Base-by-base conservation (phyloP, 2,113 vertebrate species). In the Pimephales promelas region DNA sequence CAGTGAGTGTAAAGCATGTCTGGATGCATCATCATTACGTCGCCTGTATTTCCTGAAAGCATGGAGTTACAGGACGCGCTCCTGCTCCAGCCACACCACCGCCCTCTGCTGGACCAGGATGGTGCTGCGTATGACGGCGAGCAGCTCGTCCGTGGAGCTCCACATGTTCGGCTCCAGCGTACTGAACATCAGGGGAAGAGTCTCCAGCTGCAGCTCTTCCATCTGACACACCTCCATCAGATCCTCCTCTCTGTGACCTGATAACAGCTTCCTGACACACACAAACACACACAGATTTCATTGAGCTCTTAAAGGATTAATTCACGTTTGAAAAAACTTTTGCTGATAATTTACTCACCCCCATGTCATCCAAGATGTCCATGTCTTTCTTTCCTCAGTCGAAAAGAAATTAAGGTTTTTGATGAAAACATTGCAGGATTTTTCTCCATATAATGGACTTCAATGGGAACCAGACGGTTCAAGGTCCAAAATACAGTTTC, bases 161-260 rank as follows among this genome's bases (percentile, higher is more conserved):
- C 94, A 95, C 6, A 83, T 59, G 78, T 56, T 91, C 16, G 93
- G 90, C 85, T 94, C 90, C 83, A 95, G 74, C 4, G 90, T 93
- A 88, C 85, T 82, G 89, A 91, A 89, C 56, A 93, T 89, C 88
- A 94, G 68, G 1, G 94, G 93, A 26, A 95, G 85, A 0, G 86
- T 92, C 89, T 95, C 94, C 84, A 95, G 88, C 90, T 93, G 93
- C 83, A 94, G 88, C 89, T 93, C 93, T 88, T 95, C 94, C 0
- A 86, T 86, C 49, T 92, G 91, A 75, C 92, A 92, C 77, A 90
- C 81, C 49, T 94, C 92, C 92, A 94, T 92, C 4, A 92, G 81
- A 7, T 76, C 80, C 16, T 93, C 90, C 54, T 93, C 92, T 11
- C 89, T 87, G 62, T 88, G 88, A 1, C 89, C 83, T 2, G 90